These are phyloP conservation scores for Tyrannus savana DNA, from an alignment of 2,113 vertebrate species.

Conservation along the genomic window DNA sequence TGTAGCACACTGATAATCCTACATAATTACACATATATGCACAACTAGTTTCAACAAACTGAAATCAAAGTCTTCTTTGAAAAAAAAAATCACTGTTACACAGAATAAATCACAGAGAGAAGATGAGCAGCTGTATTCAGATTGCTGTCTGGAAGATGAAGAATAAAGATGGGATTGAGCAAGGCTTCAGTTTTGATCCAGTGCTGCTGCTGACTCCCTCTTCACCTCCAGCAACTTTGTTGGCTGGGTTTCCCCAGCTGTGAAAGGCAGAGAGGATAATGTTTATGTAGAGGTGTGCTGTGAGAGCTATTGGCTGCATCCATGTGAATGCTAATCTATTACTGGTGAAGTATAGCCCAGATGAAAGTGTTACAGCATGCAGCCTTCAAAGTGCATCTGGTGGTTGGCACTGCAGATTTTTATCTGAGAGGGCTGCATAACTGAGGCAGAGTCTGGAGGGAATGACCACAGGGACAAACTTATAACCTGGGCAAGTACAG, in stretches of 20 bases:
- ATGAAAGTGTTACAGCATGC: background rate
- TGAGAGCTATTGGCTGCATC: background rate
- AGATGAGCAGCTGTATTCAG: background rate
- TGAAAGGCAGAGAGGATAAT: background rate
- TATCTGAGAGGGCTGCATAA: background rate
- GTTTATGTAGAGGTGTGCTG: background rate
- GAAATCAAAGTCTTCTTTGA: conserved; percentile 6
- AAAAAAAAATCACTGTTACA: background rate
- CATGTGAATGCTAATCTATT: background rate
- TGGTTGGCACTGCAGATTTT: background rate
- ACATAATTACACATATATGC: background rate
- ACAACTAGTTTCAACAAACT: background rate
- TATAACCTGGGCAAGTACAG: background rate
- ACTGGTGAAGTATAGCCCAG: background rate
- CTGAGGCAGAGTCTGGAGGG: background rate
- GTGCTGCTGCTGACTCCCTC: background rate
- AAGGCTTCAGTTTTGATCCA: background rate
- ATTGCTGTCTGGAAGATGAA: background rate
- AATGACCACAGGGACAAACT: background rate
- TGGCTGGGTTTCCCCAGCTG: background rate
- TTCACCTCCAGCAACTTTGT: background rate
- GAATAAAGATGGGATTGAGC: background rate
- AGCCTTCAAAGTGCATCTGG: background rate
- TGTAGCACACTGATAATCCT: background rate
- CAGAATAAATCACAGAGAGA: background rate